A percentile compares a stretch with the other conserved stretches of the same genome.
phyloP scores from a whole-genome alignment of 2,888 invertebrate genomes.

The Opisthograptis luteolata region DNA sequence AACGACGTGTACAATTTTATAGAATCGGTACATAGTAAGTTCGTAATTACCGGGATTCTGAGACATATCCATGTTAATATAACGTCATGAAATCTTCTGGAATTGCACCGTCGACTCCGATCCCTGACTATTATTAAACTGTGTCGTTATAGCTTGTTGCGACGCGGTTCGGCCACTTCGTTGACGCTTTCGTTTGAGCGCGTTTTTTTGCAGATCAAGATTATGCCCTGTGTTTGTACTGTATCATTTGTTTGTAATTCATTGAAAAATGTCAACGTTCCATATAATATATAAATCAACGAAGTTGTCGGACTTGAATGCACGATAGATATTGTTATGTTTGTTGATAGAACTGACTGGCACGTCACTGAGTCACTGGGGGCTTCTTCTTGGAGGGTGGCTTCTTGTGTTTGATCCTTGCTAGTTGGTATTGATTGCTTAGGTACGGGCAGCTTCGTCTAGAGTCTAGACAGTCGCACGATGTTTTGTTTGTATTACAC shows the following conservation, averaged over 20 bases:
- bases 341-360: background rate
- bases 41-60: too few relatives aligned
- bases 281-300: background rate
- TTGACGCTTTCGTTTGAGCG: background rate
- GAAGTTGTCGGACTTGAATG: slow-evolving; percentile 7
- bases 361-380: background rate
- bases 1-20: too few relatives aligned
- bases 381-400: background rate
- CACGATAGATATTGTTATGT: background rate
- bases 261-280: too few relatives aligned
- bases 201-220: too few relatives aligned
- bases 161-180: background rate
- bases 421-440: slow-evolving; percentile 1
- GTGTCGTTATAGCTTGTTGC: background rate
- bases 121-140: too few relatives aligned
- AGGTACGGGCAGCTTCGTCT: background rate
- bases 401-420: slow-evolving; percentile 1
- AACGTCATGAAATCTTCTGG: too few relatives aligned
- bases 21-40: too few relatives aligned
- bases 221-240: background rate
- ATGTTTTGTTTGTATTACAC: background rate
- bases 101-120: too few relatives aligned
- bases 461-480: too few relatives aligned
- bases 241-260: too few relatives aligned
- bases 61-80: too few relatives aligned